Base-by-base conservation (phyloP, 1,140 invertebrate genomes). In the Leptinotarsa defecta region DNA sequence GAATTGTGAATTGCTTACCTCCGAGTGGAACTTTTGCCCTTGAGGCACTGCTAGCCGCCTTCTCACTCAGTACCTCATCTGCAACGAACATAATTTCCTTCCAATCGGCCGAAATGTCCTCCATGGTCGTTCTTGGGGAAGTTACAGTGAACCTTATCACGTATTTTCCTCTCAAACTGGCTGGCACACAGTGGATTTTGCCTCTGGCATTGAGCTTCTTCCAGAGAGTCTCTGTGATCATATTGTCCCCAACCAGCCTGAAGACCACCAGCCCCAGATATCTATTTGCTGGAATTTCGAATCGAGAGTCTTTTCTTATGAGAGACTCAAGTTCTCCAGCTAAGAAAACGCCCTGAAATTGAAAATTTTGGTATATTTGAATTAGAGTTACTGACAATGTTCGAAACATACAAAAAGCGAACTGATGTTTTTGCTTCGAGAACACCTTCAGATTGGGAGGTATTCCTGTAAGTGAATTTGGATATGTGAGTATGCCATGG, bases 101-200 rank as follows among this genome's bases (percentile, higher is more conserved):
- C 96, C 96, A 98, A 83, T 98, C 96, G 79, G 91, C 91, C 17
- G 93, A 84, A 22, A 98, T 96, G 84, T 98, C 96, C 62, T 94
- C 92, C 19, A 92, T 90, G 1, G 95, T 98, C 0, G 97, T 99
- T 80, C 90, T 91, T 57, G 93, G 91, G 11, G 96, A 98, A 4
- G 97, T 99, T 17, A 99, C 93, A 1, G 97, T 96, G 84, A 96
- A 97, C 68, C 94, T 87, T 74, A 98, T 98, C 19, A 98, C 95
- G 83, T 98, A 98, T 85, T 94, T 92, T 1, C 93, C 93, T 83
- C 95, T 95, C 68, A 97, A 89, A 71, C 94, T 93, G 0, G 97
- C 95, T 0, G 97, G 96, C 0, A 98, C 96, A 65, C 98, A 93
- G 85, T 99, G 97, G 3, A 99, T 93, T 75, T 90, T 90, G 81